Conservation (phyloP, 2,113 vertebrate genomes). For the Nycticorax nycticorax region DNA sequence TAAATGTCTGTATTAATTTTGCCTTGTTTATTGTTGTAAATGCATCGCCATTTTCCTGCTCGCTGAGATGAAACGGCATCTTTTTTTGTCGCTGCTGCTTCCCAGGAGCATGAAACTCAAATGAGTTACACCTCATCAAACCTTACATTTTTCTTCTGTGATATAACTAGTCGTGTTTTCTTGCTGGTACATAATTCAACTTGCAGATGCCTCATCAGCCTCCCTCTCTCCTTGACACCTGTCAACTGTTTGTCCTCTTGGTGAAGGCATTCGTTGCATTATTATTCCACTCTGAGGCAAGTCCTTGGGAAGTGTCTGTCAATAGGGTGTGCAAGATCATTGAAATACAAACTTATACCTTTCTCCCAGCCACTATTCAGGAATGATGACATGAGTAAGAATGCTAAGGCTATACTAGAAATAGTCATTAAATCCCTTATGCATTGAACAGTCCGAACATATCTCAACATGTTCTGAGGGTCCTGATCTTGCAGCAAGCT, state of each 20-base stretch:
- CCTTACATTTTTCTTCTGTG: not conserved
- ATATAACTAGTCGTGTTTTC: not conserved
- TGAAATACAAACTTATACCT: not conserved
- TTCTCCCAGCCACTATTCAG: not conserved
- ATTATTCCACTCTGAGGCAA: not conserved
- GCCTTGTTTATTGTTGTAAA: not conserved
- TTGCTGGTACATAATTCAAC: conserved; percentile 22
- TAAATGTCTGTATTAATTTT: not conserved
- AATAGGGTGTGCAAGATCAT: not conserved
- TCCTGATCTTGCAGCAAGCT: not conserved
- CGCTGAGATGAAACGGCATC: not conserved
- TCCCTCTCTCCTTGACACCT: not conserved
- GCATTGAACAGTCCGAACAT: not conserved
- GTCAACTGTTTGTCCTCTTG: not conserved
- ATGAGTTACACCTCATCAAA: not conserved
- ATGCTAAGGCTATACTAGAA: not conserved
- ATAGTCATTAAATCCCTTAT: not conserved
- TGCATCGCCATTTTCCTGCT: not conserved
- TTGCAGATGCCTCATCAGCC: not conserved
- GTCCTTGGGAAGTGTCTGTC: conserved; percentile 4
- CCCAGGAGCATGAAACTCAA: not conserved
- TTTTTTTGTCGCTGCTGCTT: not conserved
- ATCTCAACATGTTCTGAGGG: not conserved
- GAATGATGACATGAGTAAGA: not conserved
- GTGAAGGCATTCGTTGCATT: not conserved